Percentiles rank a stretch among this genome's conserved stretches.
Evolutionary conservation across 2,797 vertebrate species (phyloP).

Genomic region (Hemibagrus guttatus): DNA sequence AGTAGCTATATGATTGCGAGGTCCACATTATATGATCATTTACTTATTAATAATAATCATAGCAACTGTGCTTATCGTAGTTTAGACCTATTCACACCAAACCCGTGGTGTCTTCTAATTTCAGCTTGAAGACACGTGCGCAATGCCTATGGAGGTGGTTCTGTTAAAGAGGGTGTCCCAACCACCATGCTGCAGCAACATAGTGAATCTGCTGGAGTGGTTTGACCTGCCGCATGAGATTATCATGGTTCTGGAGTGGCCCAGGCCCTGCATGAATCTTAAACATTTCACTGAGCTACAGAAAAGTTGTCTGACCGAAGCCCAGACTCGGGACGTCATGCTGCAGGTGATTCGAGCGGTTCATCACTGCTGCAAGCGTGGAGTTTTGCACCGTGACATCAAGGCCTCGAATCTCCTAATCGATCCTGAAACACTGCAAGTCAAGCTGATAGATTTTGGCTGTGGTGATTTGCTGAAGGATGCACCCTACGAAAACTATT

Average conservation of each 20-base stretch:
- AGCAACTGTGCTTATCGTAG: background rate
- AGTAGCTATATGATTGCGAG: too few relatives aligned
- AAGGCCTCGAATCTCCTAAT: slow-evolving; percentile 10
- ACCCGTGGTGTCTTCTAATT: background rate
- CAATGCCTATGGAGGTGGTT: background rate
- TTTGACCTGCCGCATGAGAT: background rate
- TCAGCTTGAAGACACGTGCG: background rate
- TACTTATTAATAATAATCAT: background rate
- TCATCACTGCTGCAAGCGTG: background rate
- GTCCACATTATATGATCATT: background rate
- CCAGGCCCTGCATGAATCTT: background rate
- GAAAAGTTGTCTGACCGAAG: background rate
- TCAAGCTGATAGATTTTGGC: slow-evolving; percentile 25
- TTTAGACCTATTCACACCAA: background rate
- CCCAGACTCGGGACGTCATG: background rate
- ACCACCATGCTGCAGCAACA: background rate
- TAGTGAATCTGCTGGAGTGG: slow-evolving; percentile 16
- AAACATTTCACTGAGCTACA: background rate
- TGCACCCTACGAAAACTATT: background rate
- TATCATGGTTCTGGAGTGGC: background rate
- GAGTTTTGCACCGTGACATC: slow-evolving; percentile 13
- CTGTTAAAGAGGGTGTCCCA: background rate
- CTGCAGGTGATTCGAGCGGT: background rate
- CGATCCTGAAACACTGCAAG: background rate
- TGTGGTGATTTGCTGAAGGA: background rate